These are phyloP conservation scores for Tilapia sparmanii DNA, from an alignment of 2,113 vertebrate genomes.

Conservation along the genomic window DNA sequence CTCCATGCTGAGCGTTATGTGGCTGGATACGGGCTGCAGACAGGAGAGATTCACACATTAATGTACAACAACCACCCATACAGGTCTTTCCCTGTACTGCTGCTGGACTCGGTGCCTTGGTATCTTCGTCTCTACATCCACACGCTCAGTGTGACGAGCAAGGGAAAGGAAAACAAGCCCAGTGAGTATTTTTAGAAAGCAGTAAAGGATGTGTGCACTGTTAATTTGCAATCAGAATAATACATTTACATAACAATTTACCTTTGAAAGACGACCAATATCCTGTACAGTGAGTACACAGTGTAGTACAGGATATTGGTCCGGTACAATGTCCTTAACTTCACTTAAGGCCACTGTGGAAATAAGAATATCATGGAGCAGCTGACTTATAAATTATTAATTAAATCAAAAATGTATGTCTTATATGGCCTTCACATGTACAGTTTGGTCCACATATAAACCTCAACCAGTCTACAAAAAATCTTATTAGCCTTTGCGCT, in stretches of 20 bases:
- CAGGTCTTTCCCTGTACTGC: slow-evolving; percentile 87
- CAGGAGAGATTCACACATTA: slow-evolving; percentile 87
- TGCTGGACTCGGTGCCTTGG: slow-evolving; percentile 93
- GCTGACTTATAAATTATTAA: background rate
- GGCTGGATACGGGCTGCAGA: slow-evolving; percentile 90
- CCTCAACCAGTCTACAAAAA: background rate
- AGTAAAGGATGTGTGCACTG: background rate
- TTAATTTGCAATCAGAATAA: background rate
- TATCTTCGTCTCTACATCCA: slow-evolving; percentile 93
- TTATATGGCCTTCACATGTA: background rate
- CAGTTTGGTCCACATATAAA: background rate
- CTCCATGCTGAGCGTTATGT: slow-evolving; percentile 90
- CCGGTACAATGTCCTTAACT: background rate
- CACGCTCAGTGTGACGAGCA: slow-evolving; percentile 89
- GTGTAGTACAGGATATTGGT: background rate
- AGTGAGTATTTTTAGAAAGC: slow-evolving; percentile 67
- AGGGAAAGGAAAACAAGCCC: slow-evolving; percentile 88
- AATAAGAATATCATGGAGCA: background rate
- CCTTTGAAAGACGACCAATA: background rate
- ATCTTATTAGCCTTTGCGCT: background rate
- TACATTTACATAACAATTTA: background rate
- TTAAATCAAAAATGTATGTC: background rate
- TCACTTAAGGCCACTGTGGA: background rate
- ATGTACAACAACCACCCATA: slow-evolving; percentile 91
- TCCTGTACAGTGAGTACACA: background rate